phyloP scores from a whole-genome alignment of 2,113 vertebrate species.

The Gambusia affinis region DNA sequence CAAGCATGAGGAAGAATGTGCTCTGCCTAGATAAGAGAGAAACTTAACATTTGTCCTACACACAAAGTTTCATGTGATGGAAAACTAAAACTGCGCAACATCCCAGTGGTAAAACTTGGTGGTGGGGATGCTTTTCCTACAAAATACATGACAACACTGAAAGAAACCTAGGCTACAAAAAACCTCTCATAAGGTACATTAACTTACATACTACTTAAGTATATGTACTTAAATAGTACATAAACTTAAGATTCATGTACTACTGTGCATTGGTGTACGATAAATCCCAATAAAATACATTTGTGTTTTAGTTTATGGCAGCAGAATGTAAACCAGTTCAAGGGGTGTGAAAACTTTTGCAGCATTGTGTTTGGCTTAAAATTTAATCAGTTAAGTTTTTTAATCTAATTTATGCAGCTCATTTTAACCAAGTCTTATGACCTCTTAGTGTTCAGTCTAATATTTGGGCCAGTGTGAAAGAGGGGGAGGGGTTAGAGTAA shows the following conservation, averaged over 20 bases:
- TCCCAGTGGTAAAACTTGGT: neutral
- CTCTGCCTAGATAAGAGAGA: too few relatives aligned
- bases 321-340: too few relatives aligned
- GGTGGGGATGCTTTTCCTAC: neutral
- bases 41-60: too few relatives aligned
- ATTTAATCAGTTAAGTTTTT: neutral
- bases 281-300: too few relatives aligned
- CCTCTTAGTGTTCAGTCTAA: neutral
- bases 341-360: neutral
- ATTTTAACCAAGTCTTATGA: neutral
- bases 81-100: neutral
- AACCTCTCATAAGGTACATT: too few relatives aligned
- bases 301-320: too few relatives aligned
- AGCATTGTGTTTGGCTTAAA: too few relatives aligned
- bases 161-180: neutral
- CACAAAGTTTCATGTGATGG: neutral
- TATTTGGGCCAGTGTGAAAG: neutral
- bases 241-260: too few relatives aligned
- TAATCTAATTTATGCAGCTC: neutral
- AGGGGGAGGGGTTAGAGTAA: neutral
- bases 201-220: too few relatives aligned
- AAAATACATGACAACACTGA: neutral
- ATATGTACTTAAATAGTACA: too few relatives aligned
- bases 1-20: too few relatives aligned
- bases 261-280: too few relatives aligned